Conservation (phyloP, 2,888 invertebrate species). For the Adelognathus sp. region DNA sequence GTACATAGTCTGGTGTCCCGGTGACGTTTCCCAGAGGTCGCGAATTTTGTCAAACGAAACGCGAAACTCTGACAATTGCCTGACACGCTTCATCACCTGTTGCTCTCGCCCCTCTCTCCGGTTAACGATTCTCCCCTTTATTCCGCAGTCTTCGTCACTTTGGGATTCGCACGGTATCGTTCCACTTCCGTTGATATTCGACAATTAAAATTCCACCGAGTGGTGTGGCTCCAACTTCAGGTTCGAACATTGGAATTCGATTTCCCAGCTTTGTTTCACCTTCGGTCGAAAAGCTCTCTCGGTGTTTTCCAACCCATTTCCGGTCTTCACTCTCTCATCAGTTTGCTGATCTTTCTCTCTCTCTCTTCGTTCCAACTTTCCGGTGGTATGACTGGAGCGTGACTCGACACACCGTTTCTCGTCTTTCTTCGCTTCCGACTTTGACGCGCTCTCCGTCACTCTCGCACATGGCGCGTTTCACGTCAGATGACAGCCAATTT, state of each 20-base stretch:
- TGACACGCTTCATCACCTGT: slow-evolving; percentile 73
- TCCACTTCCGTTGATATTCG: neutral
- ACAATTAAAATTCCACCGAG: neutral
- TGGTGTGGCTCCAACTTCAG: neutral
- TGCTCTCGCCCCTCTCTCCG: slow-evolving; percentile 58
- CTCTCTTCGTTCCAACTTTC: slow-evolving; percentile 24
- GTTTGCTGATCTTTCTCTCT: slow-evolving; percentile 37
- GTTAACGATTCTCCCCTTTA: slow-evolving; percentile 20
- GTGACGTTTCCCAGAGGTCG: slow-evolving; percentile 7
- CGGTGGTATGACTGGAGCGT: no score
- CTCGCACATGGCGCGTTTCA: no score
- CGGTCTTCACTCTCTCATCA: neutral
- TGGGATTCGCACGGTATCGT: neutral
- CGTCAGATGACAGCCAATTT: slow-evolving; percentile 80
- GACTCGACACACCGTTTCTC: slow-evolving; percentile 27
- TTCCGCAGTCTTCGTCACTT: neutral
- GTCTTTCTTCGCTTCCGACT: slow-evolving; percentile 25
- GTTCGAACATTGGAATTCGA: neutral
- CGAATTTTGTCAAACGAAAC: slow-evolving; percentile 71
- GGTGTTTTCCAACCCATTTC: neutral
- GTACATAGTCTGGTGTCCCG: neutral
- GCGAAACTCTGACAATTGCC: slow-evolving; percentile 72
- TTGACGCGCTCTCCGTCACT: no score
- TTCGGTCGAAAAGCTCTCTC: neutral
- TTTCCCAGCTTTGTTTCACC: neutral